phyloP scores from a whole-genome alignment of 1,140 invertebrate genomes.

The Drosophila subpulchrella region DNA sequence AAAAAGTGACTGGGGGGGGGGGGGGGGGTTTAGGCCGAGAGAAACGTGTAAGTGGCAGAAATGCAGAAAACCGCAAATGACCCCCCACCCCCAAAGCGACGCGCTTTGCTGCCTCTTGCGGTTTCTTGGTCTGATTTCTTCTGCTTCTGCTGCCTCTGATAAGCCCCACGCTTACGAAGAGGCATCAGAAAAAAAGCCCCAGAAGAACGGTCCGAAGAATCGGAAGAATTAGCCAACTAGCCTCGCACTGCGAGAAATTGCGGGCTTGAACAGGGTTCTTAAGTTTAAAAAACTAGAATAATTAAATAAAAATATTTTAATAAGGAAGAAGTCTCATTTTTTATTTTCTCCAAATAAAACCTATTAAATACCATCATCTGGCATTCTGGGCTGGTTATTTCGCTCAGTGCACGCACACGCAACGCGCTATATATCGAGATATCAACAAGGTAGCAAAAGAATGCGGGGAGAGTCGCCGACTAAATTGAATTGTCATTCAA shows the following conservation, averaged over 20 bases:
- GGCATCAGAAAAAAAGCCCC: not conserved
- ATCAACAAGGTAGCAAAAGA: slow-evolving; percentile 3
- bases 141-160: slow-evolving; percentile 20
- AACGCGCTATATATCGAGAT: not conserved
- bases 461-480: not conserved
- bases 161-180: slow-evolving; percentile 26
- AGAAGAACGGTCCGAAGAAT: slow-evolving; percentile 1
- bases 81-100: slow-evolving; percentile 38
- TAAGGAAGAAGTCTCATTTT: too few relatives aligned
- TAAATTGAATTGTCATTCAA: slow-evolving; percentile 26
- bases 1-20: not conserved
- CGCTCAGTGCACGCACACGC: slow-evolving; percentile 9
- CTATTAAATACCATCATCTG: too few relatives aligned
- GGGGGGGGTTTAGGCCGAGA: not conserved
- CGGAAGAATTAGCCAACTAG: slow-evolving; percentile 1
- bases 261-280: not conserved
- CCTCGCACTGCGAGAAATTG: not conserved
- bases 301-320: too few relatives aligned
- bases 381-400: not conserved
- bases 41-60: slow-evolving; percentile 49
- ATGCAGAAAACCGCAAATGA: slow-evolving; percentile 71
- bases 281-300: not conserved
- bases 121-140: slow-evolving; percentile 43
- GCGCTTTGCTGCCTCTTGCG: slow-evolving; percentile 68
- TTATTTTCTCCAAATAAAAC: too few relatives aligned